Conservation (phyloP, 2,797 vertebrate genomes). For the Sebastes steindachneri region DNA sequence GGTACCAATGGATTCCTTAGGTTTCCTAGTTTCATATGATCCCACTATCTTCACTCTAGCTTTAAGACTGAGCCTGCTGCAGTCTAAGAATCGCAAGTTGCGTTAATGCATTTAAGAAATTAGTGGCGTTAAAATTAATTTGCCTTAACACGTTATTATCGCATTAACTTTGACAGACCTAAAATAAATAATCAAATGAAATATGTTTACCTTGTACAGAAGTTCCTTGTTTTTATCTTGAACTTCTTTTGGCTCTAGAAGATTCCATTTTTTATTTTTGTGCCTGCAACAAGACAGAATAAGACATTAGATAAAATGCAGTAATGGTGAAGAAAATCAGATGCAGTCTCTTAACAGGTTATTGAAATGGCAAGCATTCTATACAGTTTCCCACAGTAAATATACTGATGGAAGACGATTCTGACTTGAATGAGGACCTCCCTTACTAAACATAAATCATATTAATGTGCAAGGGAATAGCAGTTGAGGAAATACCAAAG, state of each 20-base stretch:
- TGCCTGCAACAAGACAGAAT: background rate
- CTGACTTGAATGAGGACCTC: background rate
- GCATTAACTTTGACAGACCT: too few species aligned
- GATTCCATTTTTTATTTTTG: background rate
- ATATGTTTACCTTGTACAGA: background rate
- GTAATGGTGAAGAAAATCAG: background rate
- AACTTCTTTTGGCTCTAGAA: background rate
- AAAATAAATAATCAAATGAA: background rate
- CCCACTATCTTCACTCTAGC: too few species aligned
- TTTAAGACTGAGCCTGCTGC: too few species aligned
- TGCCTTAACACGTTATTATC: too few species aligned
- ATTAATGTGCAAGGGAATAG: slow-evolving; percentile 11
- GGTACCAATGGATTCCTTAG: too few species aligned
- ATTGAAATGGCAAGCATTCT: background rate
- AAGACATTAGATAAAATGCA: background rate
- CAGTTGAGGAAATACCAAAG: background rate
- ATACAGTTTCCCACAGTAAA: slow-evolving; percentile 3
- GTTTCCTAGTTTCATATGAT: too few species aligned
- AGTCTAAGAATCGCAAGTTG: too few species aligned
- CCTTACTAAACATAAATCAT: slow-evolving; percentile 9
- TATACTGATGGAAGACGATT: background rate
- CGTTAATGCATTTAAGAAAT: too few species aligned
- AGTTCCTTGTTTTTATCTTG: background rate
- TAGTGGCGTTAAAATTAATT: rapidly evolving
- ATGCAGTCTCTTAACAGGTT: background rate